Evolutionary conservation across 2,113 vertebrate genomes (phyloP), one percentile per base, ranked within the genome.

Genomic region (Melanostigma gelatinosum): DNA sequence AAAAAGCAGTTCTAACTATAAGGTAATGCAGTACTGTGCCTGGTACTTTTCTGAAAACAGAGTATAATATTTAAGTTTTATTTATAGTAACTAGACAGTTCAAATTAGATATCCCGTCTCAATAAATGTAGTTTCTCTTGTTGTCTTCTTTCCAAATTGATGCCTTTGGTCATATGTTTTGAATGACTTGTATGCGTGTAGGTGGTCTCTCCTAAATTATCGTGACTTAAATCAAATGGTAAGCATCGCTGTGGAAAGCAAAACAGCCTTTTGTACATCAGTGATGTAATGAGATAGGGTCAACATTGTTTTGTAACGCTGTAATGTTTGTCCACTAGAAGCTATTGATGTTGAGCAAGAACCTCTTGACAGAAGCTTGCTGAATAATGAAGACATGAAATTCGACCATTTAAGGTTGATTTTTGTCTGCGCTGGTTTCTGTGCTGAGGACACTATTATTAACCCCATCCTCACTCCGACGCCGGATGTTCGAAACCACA

Each of bases 281-380:
- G 72, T 81, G 80, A 62, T 84, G 62, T 82, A 70, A 82, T 89
- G 62, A 83, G 79, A 82, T 80, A 46, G 72, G 72, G 55, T 72
- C 74, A 15, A 65, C 82, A 80, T 89, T 78, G 71, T 80, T 86
- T 70, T 42, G 79, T 24, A 12, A 22, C 85, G 83, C 88, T 75
- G 76, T 72, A 70, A 85, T 66, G 42, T 11, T 66, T 58, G 64
- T 88, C 68, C 42, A 74, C 16, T 6, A 11, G 54, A 42, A 50
- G 16, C 73, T 60, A 46, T 71, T 80, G 42, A 44, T 32, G 40
- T 70, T 73, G 38, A 65, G n/a, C 29, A 46, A 65, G 72, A 77
- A 38, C 40, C 55, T 24, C 66, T 79, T 72, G 79, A 78, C 52
- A 58, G 27, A 69, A 32, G 40, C 13, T 73, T 10, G n/a, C 20